Evolutionary conservation across 1,140 invertebrate species (phyloP).

Genomic region (Micrasema longulum): DNA sequence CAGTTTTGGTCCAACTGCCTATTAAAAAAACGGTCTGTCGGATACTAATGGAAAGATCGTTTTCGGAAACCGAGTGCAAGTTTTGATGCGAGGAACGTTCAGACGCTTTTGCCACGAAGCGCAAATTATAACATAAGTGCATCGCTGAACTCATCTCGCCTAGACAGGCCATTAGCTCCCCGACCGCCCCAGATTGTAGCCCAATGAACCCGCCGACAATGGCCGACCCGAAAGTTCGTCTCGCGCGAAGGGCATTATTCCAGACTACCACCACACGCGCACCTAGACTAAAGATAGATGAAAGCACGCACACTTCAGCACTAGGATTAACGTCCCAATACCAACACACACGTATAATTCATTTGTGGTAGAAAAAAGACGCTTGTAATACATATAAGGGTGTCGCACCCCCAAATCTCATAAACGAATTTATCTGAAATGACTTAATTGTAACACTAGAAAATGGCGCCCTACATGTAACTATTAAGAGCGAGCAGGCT

Average conservation of each 20-base stretch:
- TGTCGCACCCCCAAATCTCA: slow-evolving; percentile 35
- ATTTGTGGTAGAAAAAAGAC: too few species aligned
- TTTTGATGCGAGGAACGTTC: neutral
- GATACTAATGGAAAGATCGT: neutral
- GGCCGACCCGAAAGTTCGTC: slow-evolving; percentile 50
- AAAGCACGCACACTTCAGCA: slow-evolving; percentile 12
- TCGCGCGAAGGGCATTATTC: slow-evolving; percentile 48
- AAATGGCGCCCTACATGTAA: slow-evolving; percentile 21
- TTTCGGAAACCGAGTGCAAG: neutral
- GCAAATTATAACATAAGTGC: neutral
- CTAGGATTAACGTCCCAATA: too few species aligned
- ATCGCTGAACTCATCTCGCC: slow-evolving; percentile 5
- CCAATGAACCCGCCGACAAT: slow-evolving; percentile 53
- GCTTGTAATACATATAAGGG: neutral
- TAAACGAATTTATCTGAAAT: slow-evolving; percentile 35
- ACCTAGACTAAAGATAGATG: slow-evolving; percentile 3
- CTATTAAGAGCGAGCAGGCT: slow-evolving; percentile 15
- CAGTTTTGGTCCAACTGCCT: neutral
- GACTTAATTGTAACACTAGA: slow-evolving; percentile 35
- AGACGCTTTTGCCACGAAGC: neutral
- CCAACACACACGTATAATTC: too few species aligned
- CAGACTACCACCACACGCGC: slow-evolving; percentile 35
- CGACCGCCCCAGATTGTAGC: slow-evolving; percentile 41
- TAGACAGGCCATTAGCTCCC: slow-evolving; percentile 30
- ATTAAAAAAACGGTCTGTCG: slow-evolving; percentile 2